Percentiles rank a stretch among this genome's conserved stretches.
phyloP scores from a whole-genome alignment of 1,140 invertebrate species.

The Stegodyphus mimosarum region DNA sequence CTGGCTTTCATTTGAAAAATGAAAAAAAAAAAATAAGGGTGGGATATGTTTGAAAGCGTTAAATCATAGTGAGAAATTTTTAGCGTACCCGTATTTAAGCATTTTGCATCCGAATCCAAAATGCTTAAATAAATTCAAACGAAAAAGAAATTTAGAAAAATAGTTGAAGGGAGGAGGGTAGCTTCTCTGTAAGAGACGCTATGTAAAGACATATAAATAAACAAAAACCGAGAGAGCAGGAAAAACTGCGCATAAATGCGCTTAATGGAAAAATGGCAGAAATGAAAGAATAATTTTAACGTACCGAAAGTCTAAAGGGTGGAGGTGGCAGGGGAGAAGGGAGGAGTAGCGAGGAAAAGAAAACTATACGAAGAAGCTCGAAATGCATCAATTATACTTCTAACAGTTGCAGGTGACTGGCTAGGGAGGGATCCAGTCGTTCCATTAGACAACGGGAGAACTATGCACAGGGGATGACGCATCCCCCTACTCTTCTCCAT shows the following conservation, averaged over 20 bases:
- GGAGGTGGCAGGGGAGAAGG: constrained; percentile 6
- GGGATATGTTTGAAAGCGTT: neutral
- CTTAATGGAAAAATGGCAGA: constrained; percentile 45
- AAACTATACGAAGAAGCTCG: constrained; percentile 45
- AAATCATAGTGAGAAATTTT: constrained; percentile 44
- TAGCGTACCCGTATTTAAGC: constrained; percentile 2
- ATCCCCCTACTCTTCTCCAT: constrained; percentile 26
- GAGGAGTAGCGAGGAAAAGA: constrained; percentile 3
- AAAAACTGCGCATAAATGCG: constrained; percentile 46
- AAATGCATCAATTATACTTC: constrained; percentile 59
- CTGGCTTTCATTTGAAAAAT: constrained; percentile 34
- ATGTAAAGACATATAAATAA: constrained; percentile 59
- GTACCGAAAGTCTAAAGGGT: constrained; percentile 55
- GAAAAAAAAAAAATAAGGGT: neutral
- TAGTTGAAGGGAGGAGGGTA: constrained; percentile 2
- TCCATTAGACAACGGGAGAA: constrained; percentile 54
- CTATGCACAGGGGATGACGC: neutral
- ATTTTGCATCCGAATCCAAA: constrained; percentile 41
- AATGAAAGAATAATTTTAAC: constrained; percentile 58
- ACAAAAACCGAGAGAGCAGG: constrained; percentile 40
- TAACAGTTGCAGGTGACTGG: constrained; percentile 57
- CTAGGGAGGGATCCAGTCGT: constrained; percentile 31
- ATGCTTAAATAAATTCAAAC: constrained; percentile 44
- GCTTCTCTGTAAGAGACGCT: constrained; percentile 33
- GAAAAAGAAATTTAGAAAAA: constrained; percentile 35